A percentile compares a stretch with the other conserved stretches of the same genome.
phyloP scores from a whole-genome alignment of 2,888 invertebrate genomes.

The Yponomeuta plumbellus region DNA sequence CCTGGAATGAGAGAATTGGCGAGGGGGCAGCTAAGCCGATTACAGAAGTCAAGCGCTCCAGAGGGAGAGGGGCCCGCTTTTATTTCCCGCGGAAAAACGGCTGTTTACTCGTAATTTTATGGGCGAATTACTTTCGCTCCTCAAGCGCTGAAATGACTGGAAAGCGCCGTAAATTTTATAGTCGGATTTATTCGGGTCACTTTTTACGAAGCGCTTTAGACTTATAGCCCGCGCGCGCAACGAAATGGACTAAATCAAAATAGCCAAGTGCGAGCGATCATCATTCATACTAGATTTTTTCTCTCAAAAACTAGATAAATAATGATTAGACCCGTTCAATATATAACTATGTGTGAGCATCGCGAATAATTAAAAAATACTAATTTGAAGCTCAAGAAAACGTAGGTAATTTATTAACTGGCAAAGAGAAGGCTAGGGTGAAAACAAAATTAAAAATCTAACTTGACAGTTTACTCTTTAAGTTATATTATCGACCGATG shows the following conservation, averaged over 20 bases:
- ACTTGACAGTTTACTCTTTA: neutral
- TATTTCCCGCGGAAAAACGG: slow-evolving; percentile 69
- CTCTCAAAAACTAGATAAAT: no score
- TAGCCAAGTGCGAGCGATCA: no score
- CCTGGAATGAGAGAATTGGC: slow-evolving; percentile 32
- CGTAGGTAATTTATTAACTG: no score
- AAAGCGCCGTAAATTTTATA: slow-evolving; percentile 65
- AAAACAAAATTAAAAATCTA: neutral
- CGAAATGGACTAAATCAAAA: slow-evolving; percentile 1
- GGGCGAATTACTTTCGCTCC: slow-evolving; percentile 69
- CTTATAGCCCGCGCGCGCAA: neutral
- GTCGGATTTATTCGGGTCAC: slow-evolving; percentile 58
- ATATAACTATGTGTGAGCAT: no score
- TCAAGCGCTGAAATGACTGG: slow-evolving; percentile 64
- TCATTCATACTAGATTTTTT: no score
- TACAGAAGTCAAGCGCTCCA: slow-evolving; percentile 66
- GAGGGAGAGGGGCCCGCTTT: slow-evolving; percentile 40
- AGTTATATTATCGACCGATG: slow-evolving; percentile 3
- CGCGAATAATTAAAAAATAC: no score
- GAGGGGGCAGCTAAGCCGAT: slow-evolving; percentile 67
- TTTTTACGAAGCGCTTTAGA: slow-evolving; percentile 39
- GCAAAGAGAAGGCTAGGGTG: no score
- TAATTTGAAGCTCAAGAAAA: no score
- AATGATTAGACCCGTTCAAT: no score
- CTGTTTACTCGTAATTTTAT: slow-evolving; percentile 74